Evolutionary conservation across 2,797 vertebrate species (phyloP), one percentile per base, ranked within the genome.

Genomic region (Orientallactaga sibirica): DNA sequence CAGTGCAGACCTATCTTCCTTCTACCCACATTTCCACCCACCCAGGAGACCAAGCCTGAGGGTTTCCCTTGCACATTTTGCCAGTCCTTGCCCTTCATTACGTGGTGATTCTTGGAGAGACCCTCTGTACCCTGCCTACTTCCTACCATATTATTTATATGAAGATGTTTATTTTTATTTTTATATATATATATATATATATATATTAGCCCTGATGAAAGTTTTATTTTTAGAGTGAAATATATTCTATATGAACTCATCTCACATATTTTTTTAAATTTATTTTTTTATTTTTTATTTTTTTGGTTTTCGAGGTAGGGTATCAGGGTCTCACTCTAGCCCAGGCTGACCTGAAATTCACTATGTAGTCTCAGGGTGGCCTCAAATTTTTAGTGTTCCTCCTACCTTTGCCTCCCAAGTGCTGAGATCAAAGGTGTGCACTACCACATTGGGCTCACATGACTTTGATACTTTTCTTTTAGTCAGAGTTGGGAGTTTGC

Each of bases 141-240:
- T 98, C 98, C 98, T 98, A 98, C 98, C 99, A 99, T 99, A 98
- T 99, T 99, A 99, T 99, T 99, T 99, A 99, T 99, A 99, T 99
- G 97, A 98, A 98, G 98, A 98, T 98, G 98, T 99, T 99, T 99
- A 99, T 99, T 99, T 99, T 99, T 99, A 99, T 99, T n/a, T n/a
- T n/a, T 37, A 37, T 37, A 37, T 37, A 2, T 37, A 37, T 37
- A 37, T 37, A 37, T 37, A 37, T 2, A 98, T 99, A 99, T 99
- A 99, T 99, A 99, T 99, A 98, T 99, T 99, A 99, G 99, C 99
- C 98, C 97, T 98, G 98, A 99, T 98, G 86, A 99, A 99, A 99
- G 98, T 99, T 99, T 99, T 99, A 99, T 99, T 99, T 99, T 99
- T 99, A 99, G 99, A 99, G 99, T 99, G 99, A 99, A 97, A 99